phyloP scores from a whole-genome alignment of 2,888 invertebrate species.

The Busseola fusca region DNA sequence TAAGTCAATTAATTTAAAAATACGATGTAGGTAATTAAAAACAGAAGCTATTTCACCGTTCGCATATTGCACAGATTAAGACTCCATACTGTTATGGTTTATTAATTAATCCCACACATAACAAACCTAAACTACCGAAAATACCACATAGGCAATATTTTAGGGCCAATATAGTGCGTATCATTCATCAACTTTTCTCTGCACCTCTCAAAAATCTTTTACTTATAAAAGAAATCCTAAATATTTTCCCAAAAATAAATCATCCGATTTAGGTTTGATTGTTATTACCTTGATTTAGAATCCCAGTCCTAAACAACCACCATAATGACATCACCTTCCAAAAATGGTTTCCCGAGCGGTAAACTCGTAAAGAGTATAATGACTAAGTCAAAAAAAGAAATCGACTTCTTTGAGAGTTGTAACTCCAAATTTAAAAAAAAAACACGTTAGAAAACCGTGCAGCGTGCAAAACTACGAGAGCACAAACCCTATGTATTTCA shows the following conservation, averaged over 20 bases:
- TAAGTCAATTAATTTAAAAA: constrained; percentile 28
- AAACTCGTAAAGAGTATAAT: constrained; percentile 25
- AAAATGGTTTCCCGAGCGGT: constrained; percentile 32
- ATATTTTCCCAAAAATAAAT: background rate
- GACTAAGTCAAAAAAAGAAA: constrained; percentile 16
- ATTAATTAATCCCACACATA: constrained; percentile 1
- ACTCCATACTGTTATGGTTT: background rate
- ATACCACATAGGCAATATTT: background rate
- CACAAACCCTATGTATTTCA: constrained; percentile 41
- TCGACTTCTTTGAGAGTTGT: constrained; percentile 19
- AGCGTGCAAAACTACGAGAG: constrained; percentile 49
- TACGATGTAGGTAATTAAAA: constrained; percentile 33
- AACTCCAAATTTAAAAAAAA: constrained; percentile 13
- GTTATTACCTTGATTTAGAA: constrained; percentile 28
- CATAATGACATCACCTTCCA: constrained; percentile 50
- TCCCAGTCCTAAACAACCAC: constrained; percentile 17
- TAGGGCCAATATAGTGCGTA: background rate
- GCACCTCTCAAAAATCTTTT: background rate
- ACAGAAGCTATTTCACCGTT: constrained; percentile 14
- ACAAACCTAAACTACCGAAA: background rate
- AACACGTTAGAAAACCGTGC: constrained; percentile 35
- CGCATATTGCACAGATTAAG: background rate
- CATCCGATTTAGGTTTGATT: background rate
- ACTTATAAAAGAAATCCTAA: background rate
- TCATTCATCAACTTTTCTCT: background rate